A percentile compares a stretch with the other conserved stretches of the same genome.
phyloP scores from a whole-genome alignment of 2,888 invertebrate species.

The Biston betularia region DNA sequence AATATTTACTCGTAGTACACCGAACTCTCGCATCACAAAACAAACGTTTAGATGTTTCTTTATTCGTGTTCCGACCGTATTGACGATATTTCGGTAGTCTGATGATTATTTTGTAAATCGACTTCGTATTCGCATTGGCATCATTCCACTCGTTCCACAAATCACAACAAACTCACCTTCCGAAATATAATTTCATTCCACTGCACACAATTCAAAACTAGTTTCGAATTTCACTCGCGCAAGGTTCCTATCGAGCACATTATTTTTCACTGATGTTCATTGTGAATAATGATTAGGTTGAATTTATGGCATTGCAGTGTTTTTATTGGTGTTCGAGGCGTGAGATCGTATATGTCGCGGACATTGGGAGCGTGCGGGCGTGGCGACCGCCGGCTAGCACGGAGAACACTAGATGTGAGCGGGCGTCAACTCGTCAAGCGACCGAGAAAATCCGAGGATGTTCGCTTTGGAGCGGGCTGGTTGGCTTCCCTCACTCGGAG shows the following conservation, averaged over 20 bases:
- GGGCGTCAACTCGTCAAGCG: not conserved
- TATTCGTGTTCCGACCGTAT: constrained; percentile 10
- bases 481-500: constrained; percentile 11
- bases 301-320: constrained; percentile 56
- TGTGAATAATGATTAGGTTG: constrained; percentile 51
- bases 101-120: constrained; percentile 53
- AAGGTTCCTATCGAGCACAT: constrained; percentile 41
- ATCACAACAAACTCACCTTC: constrained; percentile 61
- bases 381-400: constrained; percentile 26
- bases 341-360: constrained; percentile 35
- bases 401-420: constrained; percentile 34
- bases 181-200: constrained; percentile 50
- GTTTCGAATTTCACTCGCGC: constrained; percentile 42
- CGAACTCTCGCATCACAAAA: constrained; percentile 3
- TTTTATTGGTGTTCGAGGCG: constrained; percentile 49
- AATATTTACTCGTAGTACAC: not conserved
- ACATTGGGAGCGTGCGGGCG: constrained; percentile 16
- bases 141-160: constrained; percentile 51
- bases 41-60: not conserved
- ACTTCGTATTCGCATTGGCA: constrained; percentile 45
- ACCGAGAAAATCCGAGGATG: constrained; percentile 5
- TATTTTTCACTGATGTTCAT: constrained; percentile 51
- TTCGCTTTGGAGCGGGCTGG: constrained; percentile 2
- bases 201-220: constrained; percentile 39
- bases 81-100: constrained; percentile 16